phyloP scores from a whole-genome alignment of 2,113 vertebrate genomes.

The Meleagris gallopavo region DNA sequence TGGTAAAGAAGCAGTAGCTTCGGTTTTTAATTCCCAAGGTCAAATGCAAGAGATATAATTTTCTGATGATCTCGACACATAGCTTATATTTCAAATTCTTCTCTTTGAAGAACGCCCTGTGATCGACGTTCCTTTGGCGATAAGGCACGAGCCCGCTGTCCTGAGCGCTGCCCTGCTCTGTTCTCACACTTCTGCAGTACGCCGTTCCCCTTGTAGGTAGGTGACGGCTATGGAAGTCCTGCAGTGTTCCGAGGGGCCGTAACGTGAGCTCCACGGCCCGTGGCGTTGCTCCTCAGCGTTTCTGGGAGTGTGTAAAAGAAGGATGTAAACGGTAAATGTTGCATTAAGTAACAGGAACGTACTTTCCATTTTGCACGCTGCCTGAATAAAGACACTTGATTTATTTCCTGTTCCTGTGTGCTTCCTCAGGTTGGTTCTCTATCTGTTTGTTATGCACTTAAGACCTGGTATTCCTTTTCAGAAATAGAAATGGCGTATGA shows the following conservation, averaged over 20 bases:
- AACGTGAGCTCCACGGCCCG: rapidly evolving
- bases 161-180: rapidly evolving
- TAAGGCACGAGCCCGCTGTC: rapidly evolving
- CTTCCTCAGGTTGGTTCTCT: neutral
- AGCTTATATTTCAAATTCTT: neutral
- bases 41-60: rapidly evolving
- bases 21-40: rapidly evolving
- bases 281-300: neutral
- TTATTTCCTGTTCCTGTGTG: rapidly evolving
- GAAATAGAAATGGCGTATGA: neutral
- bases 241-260: rapidly evolving
- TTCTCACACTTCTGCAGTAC: neutral
- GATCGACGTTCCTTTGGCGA: rapidly evolving
- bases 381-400: rapidly evolving
- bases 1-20: rapidly evolving
- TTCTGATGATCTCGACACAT: rapidly evolving
- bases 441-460: neutral
- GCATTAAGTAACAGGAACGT: rapidly evolving
- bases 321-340: neutral
- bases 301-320: neutral
- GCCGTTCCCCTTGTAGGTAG: rapidly evolving
- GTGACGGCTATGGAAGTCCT: neutral
- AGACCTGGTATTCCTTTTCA: neutral
- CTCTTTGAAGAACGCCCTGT: neutral
- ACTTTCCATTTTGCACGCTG: rapidly evolving